Percentiles rank a stretch among this genome's conserved stretches.
phyloP scores from a whole-genome alignment of 2,113 vertebrate genomes.

The Pseudolaguvia tuberculata region DNA sequence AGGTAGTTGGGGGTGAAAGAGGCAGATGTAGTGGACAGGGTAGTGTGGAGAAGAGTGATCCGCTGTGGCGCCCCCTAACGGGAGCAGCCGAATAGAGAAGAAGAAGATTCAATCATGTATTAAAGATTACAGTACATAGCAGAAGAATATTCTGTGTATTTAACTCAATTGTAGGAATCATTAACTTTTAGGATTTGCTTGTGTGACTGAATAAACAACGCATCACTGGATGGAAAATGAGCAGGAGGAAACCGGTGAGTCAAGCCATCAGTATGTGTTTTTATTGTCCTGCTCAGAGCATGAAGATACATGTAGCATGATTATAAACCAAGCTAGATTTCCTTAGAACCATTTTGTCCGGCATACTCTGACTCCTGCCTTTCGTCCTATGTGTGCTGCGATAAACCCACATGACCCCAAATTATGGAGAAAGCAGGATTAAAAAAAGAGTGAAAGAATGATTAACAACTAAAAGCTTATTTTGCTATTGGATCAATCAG shows the following conservation, averaged over 20 bases:
- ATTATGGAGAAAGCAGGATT: no score
- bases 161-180: no score
- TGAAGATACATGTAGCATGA: background rate
- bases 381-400: no score
- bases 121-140: background rate
- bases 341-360: background rate
- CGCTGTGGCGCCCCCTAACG: no score
- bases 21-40: no score
- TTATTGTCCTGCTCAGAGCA: background rate
- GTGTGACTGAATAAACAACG: background rate
- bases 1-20: no score
- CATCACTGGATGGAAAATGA: conserved; percentile 23
- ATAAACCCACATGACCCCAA: no score
- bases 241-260: conserved; percentile 22
- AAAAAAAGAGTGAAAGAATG: background rate
- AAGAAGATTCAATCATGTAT: no score
- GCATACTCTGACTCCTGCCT: no score
- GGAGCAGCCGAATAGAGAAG: no score
- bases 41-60: no score
- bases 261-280: conserved; percentile 29
- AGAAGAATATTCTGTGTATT: background rate
- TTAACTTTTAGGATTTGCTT: background rate
- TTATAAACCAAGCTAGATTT: background rate
- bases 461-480: background rate
- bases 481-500: background rate